These are phyloP conservation scores for Odobenus rosmarus DNA, from an alignment of 2,113 vertebrate species.

Conservation along the genomic window DNA sequence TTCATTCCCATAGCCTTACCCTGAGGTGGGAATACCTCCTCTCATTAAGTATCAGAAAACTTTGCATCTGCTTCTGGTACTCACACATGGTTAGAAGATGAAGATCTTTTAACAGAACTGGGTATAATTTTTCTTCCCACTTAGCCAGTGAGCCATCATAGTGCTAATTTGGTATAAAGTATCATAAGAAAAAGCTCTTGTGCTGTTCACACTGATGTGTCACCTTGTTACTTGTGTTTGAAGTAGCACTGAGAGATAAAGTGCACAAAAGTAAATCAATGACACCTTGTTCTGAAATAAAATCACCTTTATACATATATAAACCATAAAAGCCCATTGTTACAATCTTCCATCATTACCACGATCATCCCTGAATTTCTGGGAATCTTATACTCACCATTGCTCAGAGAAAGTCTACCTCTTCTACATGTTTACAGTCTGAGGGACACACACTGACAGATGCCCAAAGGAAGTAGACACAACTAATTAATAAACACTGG, in stretches of 20 bases:
- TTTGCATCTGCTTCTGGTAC: background rate
- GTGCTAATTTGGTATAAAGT: background rate
- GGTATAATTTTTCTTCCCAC: background rate
- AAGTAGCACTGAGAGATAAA: background rate
- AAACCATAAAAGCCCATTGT: background rate
- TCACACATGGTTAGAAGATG: background rate
- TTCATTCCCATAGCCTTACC: background rate
- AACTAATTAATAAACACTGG: background rate
- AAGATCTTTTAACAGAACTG: background rate
- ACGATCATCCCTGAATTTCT: background rate
- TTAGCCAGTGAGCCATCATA: background rate
- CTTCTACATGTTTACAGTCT: constrained; percentile 8
- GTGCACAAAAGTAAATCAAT: background rate
- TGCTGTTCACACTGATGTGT: background rate
- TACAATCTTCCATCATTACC: background rate
- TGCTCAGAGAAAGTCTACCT: background rate
- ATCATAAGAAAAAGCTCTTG: background rate
- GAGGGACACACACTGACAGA: constrained; percentile 18
- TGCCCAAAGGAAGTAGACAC: background rate
- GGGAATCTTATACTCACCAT: background rate
- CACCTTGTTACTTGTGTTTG: background rate
- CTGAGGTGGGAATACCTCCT: accelerated
- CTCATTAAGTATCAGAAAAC: background rate
- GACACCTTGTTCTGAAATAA: background rate
- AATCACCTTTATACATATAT: background rate